Percentiles rank a stretch among this genome's conserved stretches.
Evolutionary conservation across 2,888 invertebrate genomes (phyloP).

Genomic region (Rhingia campestris): DNA sequence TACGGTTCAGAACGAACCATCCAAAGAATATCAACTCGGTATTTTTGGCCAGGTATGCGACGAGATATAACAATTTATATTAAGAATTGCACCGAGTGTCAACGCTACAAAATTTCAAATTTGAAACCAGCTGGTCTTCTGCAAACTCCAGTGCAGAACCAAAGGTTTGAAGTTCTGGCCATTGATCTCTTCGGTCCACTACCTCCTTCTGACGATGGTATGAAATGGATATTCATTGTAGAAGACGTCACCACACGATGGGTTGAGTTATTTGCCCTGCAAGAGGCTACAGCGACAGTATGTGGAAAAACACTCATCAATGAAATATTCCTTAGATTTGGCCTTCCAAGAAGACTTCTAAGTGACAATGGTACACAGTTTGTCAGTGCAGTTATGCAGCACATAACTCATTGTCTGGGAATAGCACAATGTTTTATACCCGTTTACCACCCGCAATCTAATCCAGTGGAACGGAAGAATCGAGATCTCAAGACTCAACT

Average conservation of each 20-base stretch:
- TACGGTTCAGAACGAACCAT: background rate
- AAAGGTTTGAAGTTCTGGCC: conserved; percentile 69
- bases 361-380: conserved; percentile 80
- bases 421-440: conserved; percentile 66
- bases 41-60: conserved; percentile 32
- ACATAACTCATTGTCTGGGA: conserved; percentile 68
- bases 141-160: conserved; percentile 50
- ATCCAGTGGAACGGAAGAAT: conserved; percentile 67
- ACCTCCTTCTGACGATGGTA: conserved; percentile 42
- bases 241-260: conserved; percentile 76
- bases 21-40: conserved; percentile 2
- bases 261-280: conserved; percentile 77
- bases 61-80: background rate
- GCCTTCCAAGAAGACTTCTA: conserved; percentile 77
- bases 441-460: conserved; percentile 68
- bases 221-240: conserved; percentile 76
- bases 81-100: conserved; percentile 53
- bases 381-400: conserved; percentile 78
- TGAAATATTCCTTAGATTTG: conserved; percentile 79
- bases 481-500: conserved; percentile 39
- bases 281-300: conserved; percentile 75
- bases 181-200: conserved; percentile 69
- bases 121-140: conserved; percentile 70
- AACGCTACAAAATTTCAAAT: conserved; percentile 60
- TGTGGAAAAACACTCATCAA: conserved; percentile 76